Percentiles rank a stretch among this genome's conserved stretches.
phyloP scores from a whole-genome alignment of 2,113 vertebrate genomes.

The Lophura nycthemera region DNA sequence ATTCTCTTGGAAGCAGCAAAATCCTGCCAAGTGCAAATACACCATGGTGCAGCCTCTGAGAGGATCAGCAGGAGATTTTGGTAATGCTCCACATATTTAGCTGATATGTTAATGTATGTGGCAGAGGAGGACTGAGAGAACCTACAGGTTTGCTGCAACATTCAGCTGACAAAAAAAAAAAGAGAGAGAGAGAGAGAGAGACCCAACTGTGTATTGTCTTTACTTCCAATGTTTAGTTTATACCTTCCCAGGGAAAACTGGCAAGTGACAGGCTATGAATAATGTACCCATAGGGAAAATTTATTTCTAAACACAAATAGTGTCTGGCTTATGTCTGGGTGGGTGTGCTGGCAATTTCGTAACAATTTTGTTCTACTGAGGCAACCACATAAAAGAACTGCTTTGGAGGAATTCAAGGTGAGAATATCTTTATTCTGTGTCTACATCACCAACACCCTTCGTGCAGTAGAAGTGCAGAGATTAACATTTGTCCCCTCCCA shows the following conservation, averaged over 20 bases:
- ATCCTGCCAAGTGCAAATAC: neutral
- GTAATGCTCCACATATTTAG: neutral
- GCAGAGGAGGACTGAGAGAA: neutral
- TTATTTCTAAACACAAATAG: constrained; percentile 59
- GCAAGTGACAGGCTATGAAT: constrained; percentile 57
- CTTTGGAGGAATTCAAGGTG: constrained; percentile 59
- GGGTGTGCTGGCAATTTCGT: constrained; percentile 55
- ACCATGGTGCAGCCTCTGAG: neutral
- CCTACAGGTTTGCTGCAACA: neutral
- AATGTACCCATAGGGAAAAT: constrained; percentile 64
- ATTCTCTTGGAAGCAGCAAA: neutral
- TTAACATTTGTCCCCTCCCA: neutral
- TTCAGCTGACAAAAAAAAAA: neutral
- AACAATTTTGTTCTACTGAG: constrained; percentile 38
- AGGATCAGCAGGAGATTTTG: neutral
- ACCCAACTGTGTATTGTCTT: neutral
- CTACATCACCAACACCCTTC: constrained; percentile 16
- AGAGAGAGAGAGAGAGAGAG: neutral
- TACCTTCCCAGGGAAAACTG: constrained; percentile 53
- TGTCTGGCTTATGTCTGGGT: constrained; percentile 62
- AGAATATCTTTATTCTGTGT: constrained; percentile 55
- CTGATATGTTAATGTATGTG: neutral
- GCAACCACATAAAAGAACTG: constrained; percentile 60
- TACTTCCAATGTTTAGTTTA: constrained; percentile 47
- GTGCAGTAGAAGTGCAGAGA: neutral